These are phyloP conservation scores for Tromatobia lineatoria DNA, from an alignment of 2,888 invertebrate genomes.

Conservation along the genomic window DNA sequence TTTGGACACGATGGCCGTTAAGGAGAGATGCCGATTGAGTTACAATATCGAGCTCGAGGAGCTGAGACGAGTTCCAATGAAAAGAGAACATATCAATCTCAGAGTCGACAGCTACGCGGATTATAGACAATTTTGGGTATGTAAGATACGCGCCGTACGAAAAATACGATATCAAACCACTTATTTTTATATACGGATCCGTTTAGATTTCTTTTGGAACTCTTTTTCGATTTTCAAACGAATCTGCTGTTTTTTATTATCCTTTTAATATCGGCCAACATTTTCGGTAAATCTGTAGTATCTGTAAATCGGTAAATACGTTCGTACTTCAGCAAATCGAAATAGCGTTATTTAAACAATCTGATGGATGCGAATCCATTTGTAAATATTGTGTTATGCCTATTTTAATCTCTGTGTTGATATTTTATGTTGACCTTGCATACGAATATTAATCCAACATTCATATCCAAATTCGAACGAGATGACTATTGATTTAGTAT, in stretches of 20 bases:
- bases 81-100: slow-evolving; percentile 81
- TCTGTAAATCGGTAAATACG: no score
- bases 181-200: not conserved
- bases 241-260: not conserved
- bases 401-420: no score
- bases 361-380: no score
- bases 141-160: not conserved
- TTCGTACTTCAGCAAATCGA: no score
- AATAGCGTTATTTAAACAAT: no score
- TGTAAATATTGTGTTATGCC: no score
- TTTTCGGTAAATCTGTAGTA: no score
- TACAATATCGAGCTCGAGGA: slow-evolving; percentile 84
- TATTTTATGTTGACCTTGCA: no score
- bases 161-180: not conserved
- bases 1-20: slow-evolving; percentile 83
- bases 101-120: slow-evolving; percentile 82
- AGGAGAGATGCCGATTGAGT: slow-evolving; percentile 83
- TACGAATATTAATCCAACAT: no score
- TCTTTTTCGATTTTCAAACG: not conserved
- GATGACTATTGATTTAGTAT: no score
- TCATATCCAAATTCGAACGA: no score
- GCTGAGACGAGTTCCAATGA: slow-evolving; percentile 72
- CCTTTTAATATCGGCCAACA: no score
- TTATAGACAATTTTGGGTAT: slow-evolving; percentile 82
- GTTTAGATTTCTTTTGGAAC: not conserved